Percentiles rank a stretch among this genome's conserved stretches.
Evolutionary conservation across 2,113 vertebrate species (phyloP).

Genomic region (Barbus barbus): DNA sequence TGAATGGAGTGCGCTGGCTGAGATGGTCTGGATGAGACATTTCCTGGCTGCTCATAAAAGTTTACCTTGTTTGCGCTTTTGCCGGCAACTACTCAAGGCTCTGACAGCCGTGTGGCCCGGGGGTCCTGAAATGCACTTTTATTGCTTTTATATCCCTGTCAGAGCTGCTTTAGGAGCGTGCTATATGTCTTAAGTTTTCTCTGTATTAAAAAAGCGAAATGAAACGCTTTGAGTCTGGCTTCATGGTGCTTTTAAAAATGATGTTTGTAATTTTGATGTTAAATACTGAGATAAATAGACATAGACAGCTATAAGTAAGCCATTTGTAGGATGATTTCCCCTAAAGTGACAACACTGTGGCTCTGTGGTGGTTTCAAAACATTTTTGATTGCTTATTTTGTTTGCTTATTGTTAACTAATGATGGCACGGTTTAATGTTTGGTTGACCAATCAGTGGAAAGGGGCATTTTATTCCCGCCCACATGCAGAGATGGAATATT

Average conservation of each 20-base stretch:
- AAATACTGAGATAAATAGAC: background rate
- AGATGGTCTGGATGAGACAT: constrained; percentile 52
- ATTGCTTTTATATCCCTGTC: constrained; percentile 49
- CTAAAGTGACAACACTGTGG: too few species aligned
- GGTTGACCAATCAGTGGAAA: too few species aligned
- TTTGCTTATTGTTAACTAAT: too few species aligned
- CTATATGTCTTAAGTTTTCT: constrained; percentile 16
- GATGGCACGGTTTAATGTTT: too few species aligned
- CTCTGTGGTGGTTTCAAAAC: too few species aligned
- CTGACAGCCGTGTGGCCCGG: constrained; percentile 26
- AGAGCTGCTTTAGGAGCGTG: constrained; percentile 34
- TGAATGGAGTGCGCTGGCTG: constrained; percentile 50
- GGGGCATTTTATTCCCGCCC: too few species aligned
- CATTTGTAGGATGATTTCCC: too few species aligned
- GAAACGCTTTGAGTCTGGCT: background rate
- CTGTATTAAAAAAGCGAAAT: constrained; percentile 35
- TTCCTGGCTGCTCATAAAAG: constrained; percentile 60
- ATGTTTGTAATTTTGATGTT: background rate
- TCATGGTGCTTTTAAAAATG: background rate
- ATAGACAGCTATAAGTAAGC: too few species aligned
- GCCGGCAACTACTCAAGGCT: constrained; percentile 4
- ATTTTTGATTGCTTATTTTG: too few species aligned
- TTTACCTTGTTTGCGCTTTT: constrained; percentile 54
- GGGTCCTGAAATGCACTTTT: constrained; percentile 45
- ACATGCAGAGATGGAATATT: too few species aligned